These are phyloP conservation scores for Heliconius congener DNA, from an alignment of 1,140 invertebrate genomes.

Conservation along the genomic window DNA sequence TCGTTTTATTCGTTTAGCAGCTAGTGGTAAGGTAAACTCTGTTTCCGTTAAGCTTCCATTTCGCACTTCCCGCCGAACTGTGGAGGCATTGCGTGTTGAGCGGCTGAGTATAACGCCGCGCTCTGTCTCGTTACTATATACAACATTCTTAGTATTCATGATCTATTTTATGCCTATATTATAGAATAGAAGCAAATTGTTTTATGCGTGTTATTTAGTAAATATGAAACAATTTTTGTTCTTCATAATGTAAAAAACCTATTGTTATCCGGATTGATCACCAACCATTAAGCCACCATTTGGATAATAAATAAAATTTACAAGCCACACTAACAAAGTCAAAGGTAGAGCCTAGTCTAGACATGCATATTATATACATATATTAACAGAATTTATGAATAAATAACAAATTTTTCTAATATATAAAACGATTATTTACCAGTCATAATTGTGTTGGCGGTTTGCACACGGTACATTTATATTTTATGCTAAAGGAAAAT, in stretches of 20 bases:
- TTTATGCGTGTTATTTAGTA: too few species aligned
- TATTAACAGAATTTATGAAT: conserved; percentile 5
- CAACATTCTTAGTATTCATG: too few species aligned
- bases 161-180: too few species aligned
- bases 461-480: conserved; percentile 27
- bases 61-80: too few species aligned
- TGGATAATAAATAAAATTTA: background rate
- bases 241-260: too few species aligned
- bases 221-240: too few species aligned
- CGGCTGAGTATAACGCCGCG: background rate
- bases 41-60: too few species aligned
- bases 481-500: background rate
- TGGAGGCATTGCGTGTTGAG: background rate
- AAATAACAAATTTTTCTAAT: conserved; percentile 5
- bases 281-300: too few species aligned
- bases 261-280: too few species aligned
- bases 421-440: conserved; percentile 13
- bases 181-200: too few species aligned
- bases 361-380: background rate
- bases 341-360: background rate
- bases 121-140: background rate
- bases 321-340: background rate
- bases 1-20: too few species aligned
- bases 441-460: conserved; percentile 22
- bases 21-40: too few species aligned